Evolutionary conservation across 2,888 invertebrate species (phyloP).

Genomic region (Cephus sareptanus): DNA sequence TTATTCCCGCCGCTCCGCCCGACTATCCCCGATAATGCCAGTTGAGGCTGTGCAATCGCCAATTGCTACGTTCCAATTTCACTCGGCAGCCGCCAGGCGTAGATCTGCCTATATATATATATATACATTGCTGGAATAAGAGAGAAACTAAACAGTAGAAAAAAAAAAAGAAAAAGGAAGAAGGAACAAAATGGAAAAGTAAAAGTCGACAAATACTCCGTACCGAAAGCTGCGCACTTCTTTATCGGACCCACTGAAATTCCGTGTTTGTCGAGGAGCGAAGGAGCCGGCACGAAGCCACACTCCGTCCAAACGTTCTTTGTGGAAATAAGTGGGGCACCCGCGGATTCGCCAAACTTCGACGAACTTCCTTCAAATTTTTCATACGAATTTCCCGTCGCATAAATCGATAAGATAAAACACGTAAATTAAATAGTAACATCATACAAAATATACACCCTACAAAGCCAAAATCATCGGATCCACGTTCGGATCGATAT

Average conservation of each 20-base stretch:
- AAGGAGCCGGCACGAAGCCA: not conserved
- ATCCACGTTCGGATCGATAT: too few species aligned
- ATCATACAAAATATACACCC: not conserved
- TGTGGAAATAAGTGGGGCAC: not conserved
- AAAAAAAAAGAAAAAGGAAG: not conserved
- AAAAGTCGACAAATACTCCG: not conserved
- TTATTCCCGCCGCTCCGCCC: not conserved
- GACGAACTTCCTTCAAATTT: not conserved
- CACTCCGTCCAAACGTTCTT: not conserved
- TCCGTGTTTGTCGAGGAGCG: not conserved
- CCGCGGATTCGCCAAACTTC: not conserved
- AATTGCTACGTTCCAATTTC: not conserved
- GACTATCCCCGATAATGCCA: not conserved
- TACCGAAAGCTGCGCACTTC: not conserved
- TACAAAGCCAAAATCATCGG: too few species aligned
- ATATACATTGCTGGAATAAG: not conserved
- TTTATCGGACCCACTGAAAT: not conserved
- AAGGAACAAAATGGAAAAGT: not conserved
- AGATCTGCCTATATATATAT: not conserved
- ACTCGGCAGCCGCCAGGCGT: not conserved
- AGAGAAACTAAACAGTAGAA: not conserved
- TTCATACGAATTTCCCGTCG: not conserved
- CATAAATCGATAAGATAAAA: not conserved
- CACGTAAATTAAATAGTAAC: not conserved
- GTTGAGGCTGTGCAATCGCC: not conserved